These are phyloP conservation scores for Pseudopipra pipra DNA, from an alignment of 2,113 vertebrate genomes.

Conservation along the genomic window DNA sequence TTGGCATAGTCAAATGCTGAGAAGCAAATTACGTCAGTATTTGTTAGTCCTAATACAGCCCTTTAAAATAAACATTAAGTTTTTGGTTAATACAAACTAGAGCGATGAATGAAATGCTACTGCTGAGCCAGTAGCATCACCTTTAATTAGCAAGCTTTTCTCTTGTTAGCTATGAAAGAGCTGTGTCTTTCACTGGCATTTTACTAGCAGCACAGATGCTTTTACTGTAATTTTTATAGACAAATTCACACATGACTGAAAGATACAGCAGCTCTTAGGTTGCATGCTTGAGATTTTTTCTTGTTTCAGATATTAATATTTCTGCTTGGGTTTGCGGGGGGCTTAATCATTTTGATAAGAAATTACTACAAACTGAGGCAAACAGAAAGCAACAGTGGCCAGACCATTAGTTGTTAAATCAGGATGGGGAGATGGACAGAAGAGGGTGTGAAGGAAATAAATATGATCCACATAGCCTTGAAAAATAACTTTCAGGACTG, in stretches of 20 bases:
- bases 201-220: background rate
- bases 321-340: background rate
- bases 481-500: background rate
- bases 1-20: background rate
- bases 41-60: background rate
- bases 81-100: background rate
- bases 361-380: background rate
- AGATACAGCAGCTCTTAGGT: background rate
- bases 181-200: background rate
- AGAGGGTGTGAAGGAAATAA: background rate
- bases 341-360: background rate
- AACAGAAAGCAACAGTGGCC: background rate
- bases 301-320: background rate
- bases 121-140: slow-evolving; percentile 15
- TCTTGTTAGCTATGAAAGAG: background rate
- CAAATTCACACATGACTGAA: background rate
- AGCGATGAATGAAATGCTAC: background rate
- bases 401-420: background rate
- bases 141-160: background rate
- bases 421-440: background rate
- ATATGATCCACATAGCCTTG: background rate
- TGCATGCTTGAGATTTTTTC: background rate
- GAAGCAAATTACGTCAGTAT: background rate
- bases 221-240: background rate
- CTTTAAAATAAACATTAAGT: slow-evolving; percentile 13